Base-by-base conservation (phyloP, 2,113 vertebrate species). In the Cathartes aura region DNA sequence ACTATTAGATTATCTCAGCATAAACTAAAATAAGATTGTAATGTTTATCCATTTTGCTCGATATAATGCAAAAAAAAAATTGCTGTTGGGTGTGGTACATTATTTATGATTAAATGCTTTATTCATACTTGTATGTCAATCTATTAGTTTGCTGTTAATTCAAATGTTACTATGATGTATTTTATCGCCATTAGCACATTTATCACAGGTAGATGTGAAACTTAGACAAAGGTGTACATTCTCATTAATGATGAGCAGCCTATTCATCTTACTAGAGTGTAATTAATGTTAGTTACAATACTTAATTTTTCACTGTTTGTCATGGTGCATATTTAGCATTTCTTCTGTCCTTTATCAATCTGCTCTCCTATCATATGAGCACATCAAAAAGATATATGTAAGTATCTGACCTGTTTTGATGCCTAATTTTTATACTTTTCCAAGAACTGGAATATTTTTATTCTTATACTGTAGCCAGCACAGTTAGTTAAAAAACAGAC, bases 191-290 rank as follows among this genome's bases (percentile, higher is more conserved):
- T 98, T 97, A 97, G 98, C 98, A 98, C 99, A 99, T 99, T 99
- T 97, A 99, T 99, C 99, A 99, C 98, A 97, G 98, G 98, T 98
- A 93, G 98, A 98, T 98, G 98, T 98, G 98, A 98, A 99, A 99
- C 99, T 98, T 99, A 98, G 98, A 98, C 98, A 98, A 99, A 99
- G 99, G 98, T 98, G 98, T 99, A 97, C 97, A 92, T 98, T 99
- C 99, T 99, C 99, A 99, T 99, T 99, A 99, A 99, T 99, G 98
- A 99, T 98, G 98, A 98, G 93, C 93, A 92, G 98, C 97, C 98
- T 98, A 99, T 99, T 99, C 98, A 99, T 99, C 97, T 98, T 98
- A 94, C 96, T 68, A 63, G 96, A 95, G 94, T 93, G 98, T 98
- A 99, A 99, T 99, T 99, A 99, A 99, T 99, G 98, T 98, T 97